Base-by-base conservation (phyloP, 2,113 vertebrate genomes). In the Sprattus sprattus region DNA sequence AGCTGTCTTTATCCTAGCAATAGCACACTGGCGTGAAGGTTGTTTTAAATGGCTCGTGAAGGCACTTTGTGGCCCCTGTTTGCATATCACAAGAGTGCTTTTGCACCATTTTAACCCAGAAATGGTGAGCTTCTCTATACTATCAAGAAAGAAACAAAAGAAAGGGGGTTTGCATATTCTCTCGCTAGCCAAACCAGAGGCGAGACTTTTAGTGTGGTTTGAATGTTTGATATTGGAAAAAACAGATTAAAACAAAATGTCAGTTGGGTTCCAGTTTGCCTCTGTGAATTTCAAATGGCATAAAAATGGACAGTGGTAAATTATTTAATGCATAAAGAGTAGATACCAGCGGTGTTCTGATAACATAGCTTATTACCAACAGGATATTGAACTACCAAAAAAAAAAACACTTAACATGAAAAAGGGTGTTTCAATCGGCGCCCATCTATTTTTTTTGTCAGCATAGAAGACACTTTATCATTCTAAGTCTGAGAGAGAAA, bases 1-100 rank as follows among this genome's bases (percentile, higher is more conserved):
- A 94, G 95, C 91, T 91, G 92, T 95, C 95, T 97, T 96, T 95
- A 96, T 96, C 95, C 94, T 93, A 92, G 91, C 92, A 92, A 93
- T 93, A 91, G 91, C 95, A 94, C 93, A 88, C 95, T 92, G 95
- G 92, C 94, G 92, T 46, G 87, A 86, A 93, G 92, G 92, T 92
- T 75, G 90, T 91, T 92, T 95, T 91, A 93, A 95, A 93, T 95
- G 93, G 94, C 92, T 94, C 95, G 90, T 93, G 94, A 95, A 93
- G 94, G 93, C 86, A 92, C 91, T 93, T 94, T 93, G 91, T 92
- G 93, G 91, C 91, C 71, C 28, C 32, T 11, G 13, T 28, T 67
- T 67, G 22, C n/a, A 67, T 39, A 32, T 71, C 25, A 28, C 25
- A 78, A 39, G 25, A 4, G 11, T 39, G 10, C 71, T 15, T 78